These are phyloP conservation scores for Rhadinocentrus ornatus DNA, from an alignment of 2,797 vertebrate genomes.

Conservation along the genomic window DNA sequence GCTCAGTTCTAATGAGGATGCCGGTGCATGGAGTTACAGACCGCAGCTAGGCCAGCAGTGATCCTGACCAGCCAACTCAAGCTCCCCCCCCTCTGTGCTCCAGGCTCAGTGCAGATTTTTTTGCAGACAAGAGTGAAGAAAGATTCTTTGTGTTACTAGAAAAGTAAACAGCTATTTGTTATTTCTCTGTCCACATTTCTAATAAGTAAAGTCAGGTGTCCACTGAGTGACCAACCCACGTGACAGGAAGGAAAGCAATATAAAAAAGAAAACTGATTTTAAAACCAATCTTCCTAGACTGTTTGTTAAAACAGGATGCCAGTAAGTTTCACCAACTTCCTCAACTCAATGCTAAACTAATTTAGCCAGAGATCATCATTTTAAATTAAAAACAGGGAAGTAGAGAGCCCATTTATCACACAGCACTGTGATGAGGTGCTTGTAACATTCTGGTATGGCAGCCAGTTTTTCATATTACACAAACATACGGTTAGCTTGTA, in stretches of 20 bases:
- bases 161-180: not conserved
- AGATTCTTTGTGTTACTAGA: not conserved
- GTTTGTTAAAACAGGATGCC: not conserved
- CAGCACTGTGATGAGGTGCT: not conserved
- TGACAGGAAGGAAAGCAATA: not conserved
- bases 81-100: slow-evolving; percentile 5
- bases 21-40: slow-evolving; percentile 52
- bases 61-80: slow-evolving; percentile 32
- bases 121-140: slow-evolving; percentile 17
- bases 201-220: not conserved
- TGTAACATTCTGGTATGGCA: not conserved
- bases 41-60: slow-evolving; percentile 29
- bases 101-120: slow-evolving; percentile 29
- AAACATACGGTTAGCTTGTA: not conserved
- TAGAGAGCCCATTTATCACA: not conserved
- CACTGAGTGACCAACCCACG: not conserved
- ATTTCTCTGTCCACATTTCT: not conserved
- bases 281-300: not conserved
- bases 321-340: not conserved
- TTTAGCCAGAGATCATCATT: not conserved
- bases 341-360: not conserved
- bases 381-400: not conserved
- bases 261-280: not conserved
- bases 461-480: not conserved
- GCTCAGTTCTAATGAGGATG: slow-evolving; percentile 63